Base-by-base conservation (phyloP, 2,797 vertebrate species). In the Microcaecilia unicolor region DNA sequence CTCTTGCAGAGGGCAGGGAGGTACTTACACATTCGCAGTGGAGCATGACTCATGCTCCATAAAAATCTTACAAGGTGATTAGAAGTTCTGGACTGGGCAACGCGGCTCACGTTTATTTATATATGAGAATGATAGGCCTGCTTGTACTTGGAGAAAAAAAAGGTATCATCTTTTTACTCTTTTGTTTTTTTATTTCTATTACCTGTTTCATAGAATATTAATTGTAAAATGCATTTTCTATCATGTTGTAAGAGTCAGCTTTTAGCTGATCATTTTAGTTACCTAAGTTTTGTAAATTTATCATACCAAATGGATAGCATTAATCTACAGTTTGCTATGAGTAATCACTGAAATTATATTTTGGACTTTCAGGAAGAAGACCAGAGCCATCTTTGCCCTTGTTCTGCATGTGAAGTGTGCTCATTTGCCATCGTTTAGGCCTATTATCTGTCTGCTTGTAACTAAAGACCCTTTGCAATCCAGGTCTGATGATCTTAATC, bases 221-320 rank as follows among this genome's bases (percentile, higher is more conserved):
- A 32, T 52, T 61, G 64, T 45, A 59, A 69, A n/a, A 17, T 35
- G 15, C 25, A n/a, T 41, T 15, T 22, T 72, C 59, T 37, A 61
- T 41, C 15, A 49, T 34, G 47, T 44, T 67, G 45, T 44, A 37
- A 37, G 40, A 45, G 31, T 51, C 37, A 51, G 51, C 51, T 65
- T 63, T 55, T 44, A 61, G 49, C 22, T 67, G 67, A 61, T 56
- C 30, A 58, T 60, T 65, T 53, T 49, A 51, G 49, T 68, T 55
- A 76, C 48, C 61, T 64, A 75, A 64, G 68, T 74, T 67, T 55
- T 74, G 54, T 54, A 54, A 74, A 67, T 64, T 55, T 46, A 30
- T 48, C 48, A 52, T 38, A 69, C 38, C 35, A 60, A 65, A 51
- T 38, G 62, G 40, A 56, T 42, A 56, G 49, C 63, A 70, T 64